Evolutionary conservation across 2,113 vertebrate genomes (phyloP).

Genomic region (Anser cygnoides): DNA sequence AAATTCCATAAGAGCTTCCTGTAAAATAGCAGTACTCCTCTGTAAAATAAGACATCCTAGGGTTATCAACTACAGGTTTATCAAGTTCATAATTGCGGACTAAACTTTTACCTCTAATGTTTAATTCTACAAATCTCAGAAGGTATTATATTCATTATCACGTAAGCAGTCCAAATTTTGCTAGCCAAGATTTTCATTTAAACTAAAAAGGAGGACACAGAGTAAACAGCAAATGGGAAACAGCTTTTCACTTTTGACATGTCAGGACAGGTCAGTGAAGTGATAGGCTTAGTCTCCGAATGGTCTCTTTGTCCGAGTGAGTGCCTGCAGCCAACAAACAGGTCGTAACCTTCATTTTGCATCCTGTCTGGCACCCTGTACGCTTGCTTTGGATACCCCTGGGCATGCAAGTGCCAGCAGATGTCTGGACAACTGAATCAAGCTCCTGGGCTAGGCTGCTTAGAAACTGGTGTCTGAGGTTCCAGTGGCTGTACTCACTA

Average conservation of each 20-base stretch:
- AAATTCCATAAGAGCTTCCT: not conserved
- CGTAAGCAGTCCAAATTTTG: not conserved
- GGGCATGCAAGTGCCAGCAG: not conserved
- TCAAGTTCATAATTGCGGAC: not conserved
- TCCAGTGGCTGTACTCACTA: fast-evolving
- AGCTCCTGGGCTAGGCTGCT: not conserved
- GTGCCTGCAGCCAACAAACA: not conserved
- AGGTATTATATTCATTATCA: not conserved
- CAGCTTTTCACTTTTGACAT: not conserved
- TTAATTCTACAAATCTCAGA: not conserved
- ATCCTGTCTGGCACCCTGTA: not conserved
- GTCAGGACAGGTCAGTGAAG: not conserved
- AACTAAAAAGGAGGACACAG: not conserved
- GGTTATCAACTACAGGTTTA: not conserved
- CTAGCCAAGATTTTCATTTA: not conserved
- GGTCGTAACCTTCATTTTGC: not conserved
- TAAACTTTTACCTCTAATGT: not conserved
- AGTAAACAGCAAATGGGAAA: not conserved
- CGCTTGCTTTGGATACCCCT: not conserved
- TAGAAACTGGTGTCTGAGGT: not conserved
- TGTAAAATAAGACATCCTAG: not conserved
- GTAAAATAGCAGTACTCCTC: not conserved
- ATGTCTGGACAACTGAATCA: not conserved
- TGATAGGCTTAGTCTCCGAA: not conserved
- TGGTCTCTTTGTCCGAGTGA: not conserved